Base-by-base conservation (phyloP, 2,797 vertebrate genomes). In the Typhlichthys subterraneus region DNA sequence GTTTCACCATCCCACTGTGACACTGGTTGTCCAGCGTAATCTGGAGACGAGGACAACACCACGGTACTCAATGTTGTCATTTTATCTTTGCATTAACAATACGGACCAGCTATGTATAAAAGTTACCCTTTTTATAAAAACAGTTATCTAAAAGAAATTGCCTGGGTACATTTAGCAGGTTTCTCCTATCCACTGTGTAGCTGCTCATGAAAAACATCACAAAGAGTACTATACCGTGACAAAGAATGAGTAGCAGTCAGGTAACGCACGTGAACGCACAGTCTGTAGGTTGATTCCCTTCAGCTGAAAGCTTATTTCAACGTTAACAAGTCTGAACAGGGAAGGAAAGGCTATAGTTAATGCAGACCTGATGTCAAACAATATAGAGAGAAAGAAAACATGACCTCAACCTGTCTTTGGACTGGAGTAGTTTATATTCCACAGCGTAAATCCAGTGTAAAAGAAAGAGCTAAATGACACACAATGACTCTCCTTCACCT, bases 201-300 rank as follows among this genome's bases (percentile, higher is more conserved):
- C 6, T 38, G 33, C 33, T 6, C 6, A 38, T 38, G 7, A 49
- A 5, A 17, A 45, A 55, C 6, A 12, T 29, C 14, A 70, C 42
- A 11, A 14, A 45, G 4, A 12, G 3, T 1, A 75, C 83, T 85
- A 79, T 89, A 95, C 97, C 76, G 63, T 95, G 13, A 97, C 92
- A 61, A 87, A 85, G 89, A 98, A 99, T 0, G 81, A 74, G 38
- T 97, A 99, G 87, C 97, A 99, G 89, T 99, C 97, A 0, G 97
- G 97, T 52, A 96, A 29, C 81, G 97, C 97, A 5, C 90, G 92
- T 2, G 92, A 91, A 51, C 92, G 93, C 72, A 98, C 91, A 0
- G 95, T 96, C 85, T 98, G 96, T 0, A 99, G 89, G 79, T 98
- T 97, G 77, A 98, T 95, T 65, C 96, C 96, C 80, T 94, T 96